A percentile compares a stretch with the other conserved stretches of the same genome.
These are phyloP conservation scores for Gallinago undulata DNA, from an alignment of 2,113 vertebrate species.

Conservation along the genomic window DNA sequence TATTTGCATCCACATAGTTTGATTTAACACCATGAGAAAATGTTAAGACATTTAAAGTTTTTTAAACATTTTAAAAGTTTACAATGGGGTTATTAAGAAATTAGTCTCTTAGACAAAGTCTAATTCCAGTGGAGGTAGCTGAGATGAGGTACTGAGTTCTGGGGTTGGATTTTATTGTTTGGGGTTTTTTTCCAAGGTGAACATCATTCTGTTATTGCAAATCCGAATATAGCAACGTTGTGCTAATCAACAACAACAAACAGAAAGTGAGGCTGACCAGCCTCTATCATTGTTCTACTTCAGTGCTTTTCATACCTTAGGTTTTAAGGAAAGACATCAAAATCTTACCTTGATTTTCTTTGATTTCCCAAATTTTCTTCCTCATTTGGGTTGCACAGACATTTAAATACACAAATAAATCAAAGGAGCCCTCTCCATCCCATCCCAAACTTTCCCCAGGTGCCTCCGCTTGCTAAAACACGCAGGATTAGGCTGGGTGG, in stretches of 20 bases:
- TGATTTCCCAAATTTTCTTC: neutral
- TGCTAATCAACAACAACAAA: neutral
- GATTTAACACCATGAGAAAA: neutral
- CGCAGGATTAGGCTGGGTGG: too few species aligned
- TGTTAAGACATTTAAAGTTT: neutral
- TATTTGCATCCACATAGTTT: neutral
- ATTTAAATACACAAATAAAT: neutral
- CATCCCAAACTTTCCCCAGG: neutral
- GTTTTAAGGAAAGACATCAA: neutral
- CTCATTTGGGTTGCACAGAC: neutral
- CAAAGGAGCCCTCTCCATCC: too few species aligned
- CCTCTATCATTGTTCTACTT: neutral
- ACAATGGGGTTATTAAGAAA: neutral
- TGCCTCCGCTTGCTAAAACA: fast-evolving
- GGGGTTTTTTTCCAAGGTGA: neutral
- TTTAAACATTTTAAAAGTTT: neutral
- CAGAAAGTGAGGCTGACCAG: neutral
- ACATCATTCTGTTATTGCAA: neutral
- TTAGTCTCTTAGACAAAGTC: neutral
- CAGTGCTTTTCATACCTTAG: neutral
- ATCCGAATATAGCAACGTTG: neutral
- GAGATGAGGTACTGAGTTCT: neutral
- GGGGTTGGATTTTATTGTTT: neutral
- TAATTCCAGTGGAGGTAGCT: neutral
- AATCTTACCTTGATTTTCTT: neutral